Base-by-base conservation (phyloP, 1,140 invertebrate genomes). In the Agrilus planipennis region DNA sequence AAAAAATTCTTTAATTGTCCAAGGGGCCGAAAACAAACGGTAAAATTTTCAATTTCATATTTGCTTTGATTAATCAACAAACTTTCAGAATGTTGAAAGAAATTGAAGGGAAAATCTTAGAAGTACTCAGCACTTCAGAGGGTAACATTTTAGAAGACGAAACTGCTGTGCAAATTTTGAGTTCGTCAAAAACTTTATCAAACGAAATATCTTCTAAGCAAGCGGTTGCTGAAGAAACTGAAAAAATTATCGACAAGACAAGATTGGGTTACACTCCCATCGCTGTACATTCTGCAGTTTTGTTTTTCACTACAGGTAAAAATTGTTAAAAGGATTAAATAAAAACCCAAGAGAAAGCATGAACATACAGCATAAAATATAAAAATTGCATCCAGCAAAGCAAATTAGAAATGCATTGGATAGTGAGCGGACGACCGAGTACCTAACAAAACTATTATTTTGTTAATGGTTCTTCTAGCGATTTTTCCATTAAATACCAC, bases 71-170 rank as follows among this genome's bases (percentile, higher is more conserved):
- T 49, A 76, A 89, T 63, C 83, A n/a, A n/a, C n/a, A n/a, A n/a
- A n/a, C n/a, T n/a, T 61, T 23, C 46, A 86, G 88, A 47, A 73
- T 87, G 55, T 58, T 96, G 36, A 88, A 93, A 58, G 89, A 95
- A 55, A 90, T 89, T 42, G 90, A 94, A 68, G 84, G 92, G 58
- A 81, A 82, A 56, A 95, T 95, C 50, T 68, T 95, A 12, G 76
- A 81, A 61, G 89, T 89, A 0, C 63, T 94, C 30, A 83, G 84
- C n/a, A 76, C 80, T 38, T 77, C 84, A 2, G 76, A 84, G 59
- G 85, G 88, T 4, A 86, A 89, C 55, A 92, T 95, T 57, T 69
- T 95, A 25, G 89, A 94, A 64, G 89, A 95, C 63, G 89, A 93
- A 67, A 79, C 75, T 2, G 88, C 87, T 1, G 87, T 93, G 45